Conservation (phyloP, 2,888 invertebrate species). For the Margaritifera margaritifera region DNA sequence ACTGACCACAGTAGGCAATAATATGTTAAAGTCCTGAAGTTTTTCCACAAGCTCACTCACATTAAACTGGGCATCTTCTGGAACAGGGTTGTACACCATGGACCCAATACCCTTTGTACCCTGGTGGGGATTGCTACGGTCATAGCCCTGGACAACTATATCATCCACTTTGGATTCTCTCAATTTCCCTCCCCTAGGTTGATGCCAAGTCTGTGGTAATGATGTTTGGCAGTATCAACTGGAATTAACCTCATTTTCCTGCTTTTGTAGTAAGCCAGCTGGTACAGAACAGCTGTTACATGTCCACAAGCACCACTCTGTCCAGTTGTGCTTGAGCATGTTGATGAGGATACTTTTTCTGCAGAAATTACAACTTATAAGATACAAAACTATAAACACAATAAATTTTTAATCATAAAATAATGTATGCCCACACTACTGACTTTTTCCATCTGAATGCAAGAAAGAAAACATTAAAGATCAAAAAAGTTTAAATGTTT, state of each 20-base stretch:
- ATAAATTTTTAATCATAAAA: no score
- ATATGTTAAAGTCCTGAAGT: no score
- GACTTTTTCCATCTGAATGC: no score
- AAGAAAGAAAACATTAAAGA: no score
- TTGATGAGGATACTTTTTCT: background rate
- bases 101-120: slow-evolving; percentile 10
- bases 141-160: slow-evolving; percentile 11
- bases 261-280: slow-evolving; percentile 12
- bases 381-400: background rate
- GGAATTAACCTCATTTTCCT: slow-evolving; percentile 8
- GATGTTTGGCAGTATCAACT: slow-evolving; percentile 23
- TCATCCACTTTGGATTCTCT: slow-evolving; percentile 7
- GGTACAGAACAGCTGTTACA: slow-evolving; percentile 11
- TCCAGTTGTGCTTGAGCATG: slow-evolving; percentile 14
- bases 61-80: background rate
- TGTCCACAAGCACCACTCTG: slow-evolving; percentile 13
- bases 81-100: slow-evolving; percentile 4
- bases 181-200: slow-evolving; percentile 12
- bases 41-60: no score
- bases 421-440: no score
- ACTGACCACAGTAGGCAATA: no score
- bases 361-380: background rate
- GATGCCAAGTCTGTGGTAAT: slow-evolving; percentile 20
- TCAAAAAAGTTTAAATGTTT: no score
- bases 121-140: background rate